Base-by-base conservation (phyloP, 2,888 invertebrate species). In the Barypeithes pellucidus region DNA sequence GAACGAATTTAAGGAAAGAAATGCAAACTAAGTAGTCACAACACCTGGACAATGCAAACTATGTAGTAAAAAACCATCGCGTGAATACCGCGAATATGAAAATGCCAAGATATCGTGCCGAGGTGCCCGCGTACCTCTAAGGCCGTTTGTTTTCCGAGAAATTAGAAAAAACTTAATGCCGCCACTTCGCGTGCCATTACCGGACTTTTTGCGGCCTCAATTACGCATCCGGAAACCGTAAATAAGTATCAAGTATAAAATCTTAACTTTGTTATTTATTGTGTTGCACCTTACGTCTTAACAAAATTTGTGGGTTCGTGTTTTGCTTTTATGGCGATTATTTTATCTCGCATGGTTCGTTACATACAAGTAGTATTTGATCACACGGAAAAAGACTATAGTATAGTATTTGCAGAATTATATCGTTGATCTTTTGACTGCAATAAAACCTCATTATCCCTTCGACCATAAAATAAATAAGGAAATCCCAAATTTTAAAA, bases 181-280 rank as follows among this genome's bases (percentile, higher is more conserved):
- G 82, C 81, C 82, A 82, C 80, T 79, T 78, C 74, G 78, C 82
- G 80, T 80, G 81, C 81, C 80, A 78, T 82, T 80, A 82, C 82
- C 79, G 78, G 82, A 81, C 82, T 75, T 82, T 82, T 81, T 81
- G 81, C 79, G 78, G 80, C 79, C 79, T 79, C 81, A 83, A 83
- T 83, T 83, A 82, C 79, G 80, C 80, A 79, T 79, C 80, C 80
- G 83, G 82, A 82, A 82, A 80, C 78, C 77, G 82, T 83, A 83
- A 83, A 83, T 83, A 81, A 81, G 81, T 80, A 80, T 59, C 39
- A 47, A 59, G 73, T 68, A 73, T 63, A 47, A 54, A 65, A 68
- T 59, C 45, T 22, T 50, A 63, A 45, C 45, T 61, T 41, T 22
- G 65, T 73, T 68, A 73, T 73, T 73, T 73, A 73, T 73, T 73